Conservation (phyloP, 2,888 invertebrate genomes). For the Chydorus sphaericus region DNA sequence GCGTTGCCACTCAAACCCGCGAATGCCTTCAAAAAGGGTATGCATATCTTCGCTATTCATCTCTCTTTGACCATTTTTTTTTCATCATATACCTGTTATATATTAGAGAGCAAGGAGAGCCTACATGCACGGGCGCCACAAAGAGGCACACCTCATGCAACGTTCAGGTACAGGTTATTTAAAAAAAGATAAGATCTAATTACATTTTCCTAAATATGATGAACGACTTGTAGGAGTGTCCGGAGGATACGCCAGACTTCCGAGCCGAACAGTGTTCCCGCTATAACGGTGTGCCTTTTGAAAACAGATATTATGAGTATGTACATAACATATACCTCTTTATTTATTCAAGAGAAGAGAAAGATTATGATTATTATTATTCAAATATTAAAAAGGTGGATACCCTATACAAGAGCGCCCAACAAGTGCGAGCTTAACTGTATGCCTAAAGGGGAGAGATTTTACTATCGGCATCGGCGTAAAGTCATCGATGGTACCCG, state of each 20-base stretch:
- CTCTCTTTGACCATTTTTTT: neutral
- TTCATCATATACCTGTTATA: neutral
- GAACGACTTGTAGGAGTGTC: constrained; percentile 49
- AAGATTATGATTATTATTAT: neutral
- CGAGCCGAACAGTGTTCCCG: constrained; percentile 77
- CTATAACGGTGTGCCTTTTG: constrained; percentile 64
- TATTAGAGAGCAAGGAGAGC: neutral
- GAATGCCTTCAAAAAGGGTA: constrained; percentile 51
- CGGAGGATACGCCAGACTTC: constrained; percentile 60
- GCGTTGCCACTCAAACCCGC: constrained; percentile 71
- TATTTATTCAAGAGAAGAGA: neutral
- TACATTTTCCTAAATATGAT: too few species aligned
- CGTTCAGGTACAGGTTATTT: constrained; percentile 67
- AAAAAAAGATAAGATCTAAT: too few species aligned
- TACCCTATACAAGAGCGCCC: constrained; percentile 70
- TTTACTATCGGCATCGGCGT: constrained; percentile 72
- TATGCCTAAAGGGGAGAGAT: constrained; percentile 77
- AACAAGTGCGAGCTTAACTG: constrained; percentile 92
- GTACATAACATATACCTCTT: constrained; percentile 26
- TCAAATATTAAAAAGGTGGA: constrained; percentile 45
- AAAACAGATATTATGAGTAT: constrained; percentile 67
- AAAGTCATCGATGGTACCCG: constrained; percentile 72
- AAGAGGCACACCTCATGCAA: constrained; percentile 82
- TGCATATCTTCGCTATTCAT: constrained; percentile 18
- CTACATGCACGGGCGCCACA: constrained; percentile 57